These are phyloP conservation scores for Subacronicta megacephala DNA, from an alignment of 2,888 invertebrate species.

Conservation along the genomic window DNA sequence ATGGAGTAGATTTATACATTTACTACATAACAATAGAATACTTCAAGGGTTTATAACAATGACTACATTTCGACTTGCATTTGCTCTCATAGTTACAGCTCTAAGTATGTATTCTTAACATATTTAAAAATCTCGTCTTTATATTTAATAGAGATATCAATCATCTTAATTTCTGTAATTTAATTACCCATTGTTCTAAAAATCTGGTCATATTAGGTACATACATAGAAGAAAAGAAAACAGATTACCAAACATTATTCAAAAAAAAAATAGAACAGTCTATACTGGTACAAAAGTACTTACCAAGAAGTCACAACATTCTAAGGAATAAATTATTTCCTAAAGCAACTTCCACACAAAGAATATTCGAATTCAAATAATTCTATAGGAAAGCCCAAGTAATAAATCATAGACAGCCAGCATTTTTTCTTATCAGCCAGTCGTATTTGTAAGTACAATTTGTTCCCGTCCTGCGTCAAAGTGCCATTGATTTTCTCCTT, in stretches of 20 bases:
- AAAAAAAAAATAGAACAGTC: background rate
- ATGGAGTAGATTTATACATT: constrained; percentile 1
- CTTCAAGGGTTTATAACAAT: background rate
- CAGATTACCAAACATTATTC: too few relatives aligned
- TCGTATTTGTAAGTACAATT: constrained; percentile 59
- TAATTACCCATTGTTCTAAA: too few relatives aligned
- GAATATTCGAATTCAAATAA: constrained; percentile 35
- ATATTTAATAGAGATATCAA: too few relatives aligned
- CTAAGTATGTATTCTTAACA: constrained; percentile 23
- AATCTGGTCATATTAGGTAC: too few relatives aligned
- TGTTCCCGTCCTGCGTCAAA: constrained; percentile 66
- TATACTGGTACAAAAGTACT: too few relatives aligned
- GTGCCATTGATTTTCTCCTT: constrained; percentile 77
- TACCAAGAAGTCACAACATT: constrained; percentile 9
- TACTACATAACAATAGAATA: background rate
- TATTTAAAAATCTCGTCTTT: too few relatives aligned
- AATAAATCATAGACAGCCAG: constrained; percentile 55
- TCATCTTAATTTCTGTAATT: too few relatives aligned
- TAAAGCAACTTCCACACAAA: constrained; percentile 1
- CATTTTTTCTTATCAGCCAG: constrained; percentile 50
- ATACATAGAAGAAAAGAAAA: too few relatives aligned
- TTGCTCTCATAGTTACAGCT: constrained; percentile 10
- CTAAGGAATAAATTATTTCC: constrained; percentile 4
- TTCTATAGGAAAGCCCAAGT: constrained; percentile 27
- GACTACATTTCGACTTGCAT: background rate